A percentile compares a stretch with the other conserved stretches of the same genome.
Conservation (phyloP, 2,113 vertebrate genomes). For the Muntiacus muntjak region DNA sequence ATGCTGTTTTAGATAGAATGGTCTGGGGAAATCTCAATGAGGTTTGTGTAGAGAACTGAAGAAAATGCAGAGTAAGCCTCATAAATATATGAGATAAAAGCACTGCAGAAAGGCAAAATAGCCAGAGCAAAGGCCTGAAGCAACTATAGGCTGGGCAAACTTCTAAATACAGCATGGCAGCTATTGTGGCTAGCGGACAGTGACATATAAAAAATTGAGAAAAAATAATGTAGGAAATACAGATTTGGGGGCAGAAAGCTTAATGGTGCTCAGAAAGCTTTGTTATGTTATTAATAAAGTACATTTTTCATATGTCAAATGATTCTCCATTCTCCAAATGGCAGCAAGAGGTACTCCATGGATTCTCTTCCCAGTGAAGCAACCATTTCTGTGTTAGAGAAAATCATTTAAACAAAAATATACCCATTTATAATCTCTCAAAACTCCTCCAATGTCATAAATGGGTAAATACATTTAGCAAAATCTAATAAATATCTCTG, state of each 20-base stretch:
- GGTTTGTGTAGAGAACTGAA: background rate
- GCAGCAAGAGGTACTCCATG: background rate
- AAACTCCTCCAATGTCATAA: background rate
- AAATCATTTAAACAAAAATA: background rate
- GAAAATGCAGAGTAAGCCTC: background rate
- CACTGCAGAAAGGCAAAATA: background rate
- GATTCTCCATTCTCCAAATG: background rate
- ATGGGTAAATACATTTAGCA: background rate
- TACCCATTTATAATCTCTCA: background rate
- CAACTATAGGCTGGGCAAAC: background rate
- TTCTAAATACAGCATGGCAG: background rate
- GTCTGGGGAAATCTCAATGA: background rate
- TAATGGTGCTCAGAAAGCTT: background rate
- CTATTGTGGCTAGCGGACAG: background rate
- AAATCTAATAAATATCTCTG: background rate
- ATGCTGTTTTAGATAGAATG: background rate
- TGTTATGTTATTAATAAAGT: background rate
- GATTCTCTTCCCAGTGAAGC: background rate
- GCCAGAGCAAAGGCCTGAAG: background rate
- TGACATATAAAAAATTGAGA: background rate
- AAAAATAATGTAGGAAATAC: background rate
- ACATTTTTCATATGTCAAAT: background rate
- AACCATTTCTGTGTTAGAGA: background rate
- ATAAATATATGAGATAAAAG: background rate
- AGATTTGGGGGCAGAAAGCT: background rate